Base-by-base conservation (phyloP, 2,888 invertebrate genomes). In the Caprella mutica region DNA sequence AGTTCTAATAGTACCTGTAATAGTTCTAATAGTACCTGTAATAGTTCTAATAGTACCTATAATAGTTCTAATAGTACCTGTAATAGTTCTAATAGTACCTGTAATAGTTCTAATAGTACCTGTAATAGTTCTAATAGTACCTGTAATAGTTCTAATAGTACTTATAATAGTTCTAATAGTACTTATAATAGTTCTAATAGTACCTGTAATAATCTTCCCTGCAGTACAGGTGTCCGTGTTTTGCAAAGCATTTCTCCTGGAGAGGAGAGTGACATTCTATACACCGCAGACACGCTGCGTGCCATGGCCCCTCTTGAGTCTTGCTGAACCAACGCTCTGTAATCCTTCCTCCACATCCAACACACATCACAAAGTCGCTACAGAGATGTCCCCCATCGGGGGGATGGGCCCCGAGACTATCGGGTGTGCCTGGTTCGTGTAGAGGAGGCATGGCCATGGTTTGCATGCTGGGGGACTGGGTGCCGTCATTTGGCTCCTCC, bases 181-280 rank as follows among this genome's bases (percentile, higher is more conserved):
- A 26, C 26, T 6, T 3, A 43, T 29, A 29, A 2, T 14, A 5
- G 19, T 2, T 43, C 6, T 6, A 14, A 24, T 8, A 38, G 76
- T 73, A 91, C 92, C 90, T 84, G 76, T 87, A 89, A 72, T 92
- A 92, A 74, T 92, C 92, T 69, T 90, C 88, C 72, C 90, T 90
- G 78, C 92, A 92, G 75, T 88, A 92, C 68, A 91, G 90, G 72
- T 85, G 85, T 52, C 89, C 88, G 69, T 90, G 88, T 66, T 88
- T 77, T 9, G 86, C 83, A 73, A 89, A 92, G 75, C 92, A 92
- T 67, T 88, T 88, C 8, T 86, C 80, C 72, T 90, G 90, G 64
- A 92, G 77, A 6, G 86, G 84, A 66, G 86, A 76, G 56, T 86
- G 83, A 71, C 92, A 92, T 71, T 87, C 85, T 72, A 83, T 84